Percentiles rank a stretch among this genome's conserved stretches.
phyloP scores from a whole-genome alignment of 2,113 vertebrate species.

The Tetrao urogallus region DNA sequence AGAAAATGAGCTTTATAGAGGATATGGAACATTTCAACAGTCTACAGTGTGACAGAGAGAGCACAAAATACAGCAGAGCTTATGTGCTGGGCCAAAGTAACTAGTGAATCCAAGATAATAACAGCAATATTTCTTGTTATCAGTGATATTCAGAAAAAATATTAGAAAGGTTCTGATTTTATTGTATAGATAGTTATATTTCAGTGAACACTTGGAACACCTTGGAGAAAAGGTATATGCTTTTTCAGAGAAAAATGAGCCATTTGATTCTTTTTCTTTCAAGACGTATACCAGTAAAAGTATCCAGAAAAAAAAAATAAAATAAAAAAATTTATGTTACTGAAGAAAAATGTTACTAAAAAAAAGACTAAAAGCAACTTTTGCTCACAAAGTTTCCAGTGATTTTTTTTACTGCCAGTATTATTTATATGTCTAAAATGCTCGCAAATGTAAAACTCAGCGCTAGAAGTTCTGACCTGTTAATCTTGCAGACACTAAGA shows the following conservation, averaged over 20 bases:
- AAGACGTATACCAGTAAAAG: neutral
- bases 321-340: neutral
- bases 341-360: neutral
- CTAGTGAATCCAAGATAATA: neutral
- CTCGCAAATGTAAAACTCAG: neutral
- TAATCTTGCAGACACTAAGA: neutral
- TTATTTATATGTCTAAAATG: neutral
- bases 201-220: neutral
- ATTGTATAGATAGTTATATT: neutral
- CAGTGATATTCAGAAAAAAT: neutral
- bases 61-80: neutral
- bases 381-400: neutral
- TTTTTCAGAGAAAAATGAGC: neutral
- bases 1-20: neutral
- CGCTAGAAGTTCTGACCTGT: neutral
- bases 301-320: neutral
- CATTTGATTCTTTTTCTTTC: neutral
- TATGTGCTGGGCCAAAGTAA: neutral
- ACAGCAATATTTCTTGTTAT: neutral
- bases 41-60: neutral
- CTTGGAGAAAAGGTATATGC: neutral
- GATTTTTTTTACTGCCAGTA: neutral
- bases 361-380: neutral
- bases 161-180: neutral
- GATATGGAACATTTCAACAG: neutral